Evolutionary conservation across 1,140 invertebrate species (phyloP), one percentile per base, ranked within the genome.

Genomic region (Camponotus floridanus): DNA sequence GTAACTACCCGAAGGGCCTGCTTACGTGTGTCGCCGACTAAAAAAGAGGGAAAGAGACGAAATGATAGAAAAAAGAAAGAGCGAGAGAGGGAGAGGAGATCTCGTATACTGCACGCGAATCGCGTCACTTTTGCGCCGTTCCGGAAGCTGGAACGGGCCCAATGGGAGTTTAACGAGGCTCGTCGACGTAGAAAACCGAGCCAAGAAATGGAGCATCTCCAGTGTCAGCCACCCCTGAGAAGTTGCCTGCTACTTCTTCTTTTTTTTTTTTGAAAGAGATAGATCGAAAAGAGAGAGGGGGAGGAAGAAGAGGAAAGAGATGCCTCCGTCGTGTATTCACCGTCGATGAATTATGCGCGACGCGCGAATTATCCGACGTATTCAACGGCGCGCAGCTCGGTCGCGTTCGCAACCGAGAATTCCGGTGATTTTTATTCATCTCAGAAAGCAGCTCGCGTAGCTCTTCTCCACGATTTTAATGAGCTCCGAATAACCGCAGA

Each of bases 101-200:
- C 73, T 64, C 70, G 31, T 62, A 45, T 65, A 57, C 57, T 74
- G 36, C 39, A 61, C 42, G 70, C 57, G 70, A 74, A 83, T 61
- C 36, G 68, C 57, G 71, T 71, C 68, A 74, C 48, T 84, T 76
- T 68, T 76, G 57, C 61, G 57, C 68, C 26, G 26, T 11, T 67
- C 45, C 68, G 83, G 79, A 87, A 87, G 87, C 57, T 79, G 57
- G 80, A 91, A 91, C 85, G 85, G 88, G 87, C 74, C 89, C 91
- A 84, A 88, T 90, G 89, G 89, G 89, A 91, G 42, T 88, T 85
- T 87, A 81, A 89, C 85, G 85, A 86, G 85, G 68, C 64, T 89
- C 73, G 86, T 83, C 67, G 88, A 86, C 80, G 68, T 80, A 85
- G 88, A 86, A 85, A 84, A 86, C 79, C 85, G 79, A 86, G 85